These are phyloP conservation scores for Nasonia oneida DNA, from an alignment of 2,888 invertebrate species.

Conservation along the genomic window DNA sequence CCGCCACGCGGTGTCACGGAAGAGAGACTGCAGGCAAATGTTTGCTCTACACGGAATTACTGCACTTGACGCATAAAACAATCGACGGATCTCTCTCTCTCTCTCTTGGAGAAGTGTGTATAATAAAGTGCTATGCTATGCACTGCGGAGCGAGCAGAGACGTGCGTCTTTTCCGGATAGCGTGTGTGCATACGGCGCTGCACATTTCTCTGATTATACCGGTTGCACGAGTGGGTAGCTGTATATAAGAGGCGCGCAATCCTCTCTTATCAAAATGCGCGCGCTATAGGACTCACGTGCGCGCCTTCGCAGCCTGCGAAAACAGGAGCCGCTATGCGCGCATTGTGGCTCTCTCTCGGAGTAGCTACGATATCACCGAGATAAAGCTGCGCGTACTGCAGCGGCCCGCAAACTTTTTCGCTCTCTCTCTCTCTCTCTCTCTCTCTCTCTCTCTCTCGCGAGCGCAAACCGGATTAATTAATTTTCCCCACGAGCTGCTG, in stretches of 20 bases:
- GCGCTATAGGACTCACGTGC: constrained; percentile 5
- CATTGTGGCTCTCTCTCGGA: constrained; percentile 38
- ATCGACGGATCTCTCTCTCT: background rate
- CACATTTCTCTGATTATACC: constrained; percentile 53
- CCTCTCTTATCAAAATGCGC: constrained; percentile 61
- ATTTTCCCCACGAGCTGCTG: constrained; percentile 32
- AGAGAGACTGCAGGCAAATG: constrained; percentile 34
- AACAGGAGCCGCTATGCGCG: constrained; percentile 40
- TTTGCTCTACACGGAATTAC: constrained; percentile 22
- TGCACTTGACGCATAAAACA: constrained; percentile 1
- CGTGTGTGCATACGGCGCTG: background rate
- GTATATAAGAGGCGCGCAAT: constrained; percentile 27
- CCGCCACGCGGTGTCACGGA: background rate
- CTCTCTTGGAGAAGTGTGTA: background rate
- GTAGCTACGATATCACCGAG: constrained; percentile 55
- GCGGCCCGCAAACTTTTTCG: background rate
- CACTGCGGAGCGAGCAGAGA: background rate
- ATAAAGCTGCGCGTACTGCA: constrained; percentile 44
- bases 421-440: too few species aligned
- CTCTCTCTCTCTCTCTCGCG: constrained; percentile 7
- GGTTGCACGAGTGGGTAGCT: background rate
- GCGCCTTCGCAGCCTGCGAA: constrained; percentile 50
- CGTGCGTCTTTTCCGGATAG: constrained; percentile 2
- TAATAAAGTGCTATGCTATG: too few species aligned
- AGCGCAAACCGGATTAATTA: constrained; percentile 60